Percentiles rank a stretch among this genome's conserved stretches.
phyloP scores from a whole-genome alignment of 2,797 vertebrate genomes.

The Centroberyx gerrardi region DNA sequence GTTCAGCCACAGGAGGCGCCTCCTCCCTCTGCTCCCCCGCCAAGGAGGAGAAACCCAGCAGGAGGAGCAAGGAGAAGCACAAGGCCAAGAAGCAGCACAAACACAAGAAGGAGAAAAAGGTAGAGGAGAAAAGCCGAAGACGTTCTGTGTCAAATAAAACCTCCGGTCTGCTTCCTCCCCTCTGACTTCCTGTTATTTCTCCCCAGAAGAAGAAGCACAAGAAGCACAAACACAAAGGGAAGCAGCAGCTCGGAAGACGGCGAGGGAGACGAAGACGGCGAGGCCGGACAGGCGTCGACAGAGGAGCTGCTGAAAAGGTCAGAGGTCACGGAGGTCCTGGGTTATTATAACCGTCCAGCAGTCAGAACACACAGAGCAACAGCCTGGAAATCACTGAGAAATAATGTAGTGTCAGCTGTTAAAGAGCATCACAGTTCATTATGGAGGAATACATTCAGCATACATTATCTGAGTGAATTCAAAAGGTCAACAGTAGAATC shows the following conservation, averaged over 20 bases:
- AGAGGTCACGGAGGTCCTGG: conserved; percentile 22
- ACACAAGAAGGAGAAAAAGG: conserved; percentile 92
- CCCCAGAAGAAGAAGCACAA: conserved; percentile 94
- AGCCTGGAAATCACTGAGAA: no score
- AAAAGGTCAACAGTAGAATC: no score
- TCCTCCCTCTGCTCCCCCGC: no score
- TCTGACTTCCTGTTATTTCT: conserved; percentile 17
- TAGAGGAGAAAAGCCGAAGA: conserved; percentile 11
- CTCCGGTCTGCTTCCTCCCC: background rate
- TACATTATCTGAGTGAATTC: no score
- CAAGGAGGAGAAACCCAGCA: conserved; percentile 84
- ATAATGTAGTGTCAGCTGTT: no score
- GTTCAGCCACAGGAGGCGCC: conserved; percentile 44
- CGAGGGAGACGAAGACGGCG: conserved; percentile 69
- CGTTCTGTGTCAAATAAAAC: no score
- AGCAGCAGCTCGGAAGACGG: conserved; percentile 80
- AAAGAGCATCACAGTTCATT: no score
- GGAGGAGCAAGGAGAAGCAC: conserved; percentile 88
- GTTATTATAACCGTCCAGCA: no score
- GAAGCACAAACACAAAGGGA: conserved; percentile 91
- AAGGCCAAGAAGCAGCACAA: conserved; percentile 90
- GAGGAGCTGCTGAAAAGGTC: conserved; percentile 90
- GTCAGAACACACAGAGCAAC: background rate
- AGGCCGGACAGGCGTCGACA: conserved; percentile 66
- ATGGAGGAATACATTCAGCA: no score